Evolutionary conservation across 2,113 vertebrate species (phyloP), one percentile per base, ranked within the genome.

Genomic region (Corynorhinus townsendii): DNA sequence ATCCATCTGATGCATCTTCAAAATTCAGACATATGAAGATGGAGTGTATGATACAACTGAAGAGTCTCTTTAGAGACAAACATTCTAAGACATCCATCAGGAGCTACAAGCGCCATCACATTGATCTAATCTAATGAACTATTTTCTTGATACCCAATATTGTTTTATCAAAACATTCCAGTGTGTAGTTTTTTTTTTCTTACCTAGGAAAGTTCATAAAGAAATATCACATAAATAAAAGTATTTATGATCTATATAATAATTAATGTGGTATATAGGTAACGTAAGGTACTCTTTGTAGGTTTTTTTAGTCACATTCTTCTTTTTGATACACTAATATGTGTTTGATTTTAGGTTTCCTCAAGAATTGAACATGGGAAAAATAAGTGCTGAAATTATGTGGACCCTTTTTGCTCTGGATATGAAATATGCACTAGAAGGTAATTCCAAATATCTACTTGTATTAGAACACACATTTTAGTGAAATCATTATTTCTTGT

Each of bases 381-480:
- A 98, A 97, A 97, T 99, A 97, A 99, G 99, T 77, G 98, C 99
- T 12, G 99, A 99, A 97, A 99, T 99, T 96, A 99, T 98, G 97
- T 99, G 99, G 99, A 99, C 93, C 94, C 99, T 99, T 81, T 99
- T 99, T 96, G 99, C 99, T 92, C 98, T 98, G 96, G 99, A 99
- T 93, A 99, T 99, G 99, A 99, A 99, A 96, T 99, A 99, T 88
- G 99, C 99, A 73, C 98, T 99, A 97, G 99, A 99, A 99, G 99
- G 99, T 99, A 98, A 98, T 93, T 95, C 89, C 22, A 95, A 66
- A 24, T 64, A 89, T 59, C 38, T 81, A 24, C 86, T 62, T 79
- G 89, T 84, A 92, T 64, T 95, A 49, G 35, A 49, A 40, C 62
- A 49, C 2, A 38, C 16, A 2, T 59, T 83, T 97, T 80, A 86